A percentile compares a stretch with the other conserved stretches of the same genome.
Evolutionary conservation across 2,888 invertebrate genomes (phyloP).

Genomic region (Amphimallon solstitiale): DNA sequence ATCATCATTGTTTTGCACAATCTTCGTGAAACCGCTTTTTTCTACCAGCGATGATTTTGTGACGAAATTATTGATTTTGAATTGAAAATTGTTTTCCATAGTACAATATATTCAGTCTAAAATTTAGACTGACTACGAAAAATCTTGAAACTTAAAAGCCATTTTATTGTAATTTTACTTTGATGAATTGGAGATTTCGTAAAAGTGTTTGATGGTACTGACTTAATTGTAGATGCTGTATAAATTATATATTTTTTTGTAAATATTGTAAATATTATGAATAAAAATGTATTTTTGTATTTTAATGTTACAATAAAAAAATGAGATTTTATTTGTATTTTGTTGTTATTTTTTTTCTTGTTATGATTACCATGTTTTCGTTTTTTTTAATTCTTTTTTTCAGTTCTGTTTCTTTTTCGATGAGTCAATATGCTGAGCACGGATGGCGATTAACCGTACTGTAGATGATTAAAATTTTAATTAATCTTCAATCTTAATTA

Average conservation of each 20-base stretch:
- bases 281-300: conserved; percentile 13
- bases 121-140: too few relatives aligned
- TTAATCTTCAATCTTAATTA: conserved; percentile 33
- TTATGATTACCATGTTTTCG: neutral
- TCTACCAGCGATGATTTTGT: too few relatives aligned
- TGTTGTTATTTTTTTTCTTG: neutral
- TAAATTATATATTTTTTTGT: conserved; percentile 19
- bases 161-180: too few relatives aligned
- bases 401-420: conserved; percentile 10
- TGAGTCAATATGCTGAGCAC: conserved; percentile 26
- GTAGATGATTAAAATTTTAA: conserved; percentile 36
- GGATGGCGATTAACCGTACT: conserved; percentile 21
- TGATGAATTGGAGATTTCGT: too few relatives aligned
- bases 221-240: too few relatives aligned
- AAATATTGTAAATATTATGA: conserved; percentile 26
- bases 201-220: too few relatives aligned
- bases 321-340: neutral
- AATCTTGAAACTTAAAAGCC: too few relatives aligned
- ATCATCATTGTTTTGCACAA: too few relatives aligned
- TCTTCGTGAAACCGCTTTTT: too few relatives aligned
- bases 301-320: conserved; percentile 22
- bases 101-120: too few relatives aligned
- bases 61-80: too few relatives aligned
- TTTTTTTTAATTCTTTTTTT: neutral
- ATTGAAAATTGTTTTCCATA: too few relatives aligned